A percentile compares a stretch with the other conserved stretches of the same genome.
phyloP scores from a whole-genome alignment of 2,113 vertebrate species.

The Brienomyrus longianalis region DNA sequence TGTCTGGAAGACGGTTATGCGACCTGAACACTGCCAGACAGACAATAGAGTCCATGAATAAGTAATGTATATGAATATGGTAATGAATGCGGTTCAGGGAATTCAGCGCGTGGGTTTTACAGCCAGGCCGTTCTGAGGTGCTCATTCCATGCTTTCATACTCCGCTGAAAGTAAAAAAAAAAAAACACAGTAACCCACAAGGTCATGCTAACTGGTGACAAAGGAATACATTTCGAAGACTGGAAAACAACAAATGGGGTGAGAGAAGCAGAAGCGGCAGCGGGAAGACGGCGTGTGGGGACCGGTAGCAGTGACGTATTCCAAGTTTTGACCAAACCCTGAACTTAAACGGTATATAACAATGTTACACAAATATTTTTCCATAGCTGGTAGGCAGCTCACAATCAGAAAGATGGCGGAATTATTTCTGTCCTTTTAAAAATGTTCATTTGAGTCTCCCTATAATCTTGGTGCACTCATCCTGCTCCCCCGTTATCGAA shows the following conservation, averaged over 20 bases:
- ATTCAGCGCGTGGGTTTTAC: not conserved
- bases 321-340: not conserved
- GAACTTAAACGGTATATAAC: not conserved
- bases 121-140: not conserved
- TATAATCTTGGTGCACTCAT: not conserved
- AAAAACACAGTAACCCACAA: not conserved
- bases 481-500: not conserved
- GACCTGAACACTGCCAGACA: not conserved
- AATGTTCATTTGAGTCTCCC: not conserved
- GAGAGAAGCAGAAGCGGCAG: not conserved
- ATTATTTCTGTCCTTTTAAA: not conserved
- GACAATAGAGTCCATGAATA: conserved; percentile 10
- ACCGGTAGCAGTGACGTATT: not conserved
- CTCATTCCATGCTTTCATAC: not conserved
- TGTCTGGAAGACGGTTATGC: not conserved
- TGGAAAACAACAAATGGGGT: not conserved
- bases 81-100: conserved; percentile 42
- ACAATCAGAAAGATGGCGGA: not conserved
- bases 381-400: not conserved
- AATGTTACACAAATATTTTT: not conserved
- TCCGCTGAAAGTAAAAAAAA: not conserved
- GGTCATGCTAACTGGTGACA: not conserved
- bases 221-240: not conserved
- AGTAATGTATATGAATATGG: conserved; percentile 5
- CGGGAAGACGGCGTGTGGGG: not conserved